Conservation (phyloP, 2,888 invertebrate species). For the Trisateles emortualis region DNA sequence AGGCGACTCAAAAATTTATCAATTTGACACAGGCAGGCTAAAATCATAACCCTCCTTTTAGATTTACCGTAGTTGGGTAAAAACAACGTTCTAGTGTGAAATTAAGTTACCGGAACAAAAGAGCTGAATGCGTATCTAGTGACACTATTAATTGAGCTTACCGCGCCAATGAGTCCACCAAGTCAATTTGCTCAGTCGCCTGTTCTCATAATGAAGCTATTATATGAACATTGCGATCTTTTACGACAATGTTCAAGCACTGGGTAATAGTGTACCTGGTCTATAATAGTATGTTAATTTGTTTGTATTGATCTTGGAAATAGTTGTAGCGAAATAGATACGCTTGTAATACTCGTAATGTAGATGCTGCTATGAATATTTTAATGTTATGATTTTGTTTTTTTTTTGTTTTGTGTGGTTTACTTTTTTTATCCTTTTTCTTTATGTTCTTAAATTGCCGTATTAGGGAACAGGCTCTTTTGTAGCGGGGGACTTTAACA, state of each 20-base stretch:
- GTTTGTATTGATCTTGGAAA: conserved; percentile 4
- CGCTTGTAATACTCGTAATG: background rate
- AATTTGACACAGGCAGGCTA: no score
- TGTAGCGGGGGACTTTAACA: no score
- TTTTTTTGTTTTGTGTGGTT: no score
- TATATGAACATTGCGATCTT: conserved; percentile 15
- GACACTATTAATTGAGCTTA: conserved; percentile 18
- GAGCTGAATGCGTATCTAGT: conserved; percentile 2
- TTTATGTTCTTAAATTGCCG: no score
- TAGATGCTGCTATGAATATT: no score
- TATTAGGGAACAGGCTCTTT: no score
- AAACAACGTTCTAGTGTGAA: background rate
- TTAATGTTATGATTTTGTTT: no score
- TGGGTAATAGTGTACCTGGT: conserved; percentile 1
- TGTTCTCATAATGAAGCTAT: conserved; percentile 26
- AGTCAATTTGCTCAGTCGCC: conserved; percentile 25
- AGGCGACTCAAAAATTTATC: no score
- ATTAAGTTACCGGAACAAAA: background rate
- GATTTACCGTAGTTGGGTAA: background rate
- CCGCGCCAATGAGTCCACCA: conserved; percentile 18
- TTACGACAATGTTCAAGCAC: conserved; percentile 1
- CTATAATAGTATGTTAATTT: conserved; percentile 10
- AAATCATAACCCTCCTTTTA: no score
- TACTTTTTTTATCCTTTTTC: no score
- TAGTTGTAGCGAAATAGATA: background rate